These are phyloP conservation scores for Chrysocyon brachyurus DNA, from an alignment of 2,797 vertebrate species.

Conservation along the genomic window DNA sequence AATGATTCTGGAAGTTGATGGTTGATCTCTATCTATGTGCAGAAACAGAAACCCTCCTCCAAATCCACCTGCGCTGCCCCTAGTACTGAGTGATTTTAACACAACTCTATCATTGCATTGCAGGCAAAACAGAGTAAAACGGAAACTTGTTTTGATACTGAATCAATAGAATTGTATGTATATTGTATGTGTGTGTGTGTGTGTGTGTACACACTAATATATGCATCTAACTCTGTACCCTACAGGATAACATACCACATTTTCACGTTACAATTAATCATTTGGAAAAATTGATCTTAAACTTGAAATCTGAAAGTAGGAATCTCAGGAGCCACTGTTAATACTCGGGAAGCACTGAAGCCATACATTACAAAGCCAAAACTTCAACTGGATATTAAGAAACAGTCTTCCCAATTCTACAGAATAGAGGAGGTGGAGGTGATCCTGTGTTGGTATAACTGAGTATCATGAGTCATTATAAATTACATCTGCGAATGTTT, in stretches of 20 bases:
- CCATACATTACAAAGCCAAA: neutral
- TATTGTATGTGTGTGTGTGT: neutral
- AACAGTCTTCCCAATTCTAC: neutral
- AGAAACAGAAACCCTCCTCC: neutral
- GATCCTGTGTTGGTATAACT: neutral
- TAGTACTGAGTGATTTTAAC: no score
- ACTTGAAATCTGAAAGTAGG: neutral
- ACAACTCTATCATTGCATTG: accelerated
- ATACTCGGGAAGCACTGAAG: neutral
- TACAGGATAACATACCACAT: neutral
- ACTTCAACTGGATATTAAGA: neutral
- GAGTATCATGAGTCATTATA: neutral
- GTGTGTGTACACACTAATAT: neutral
- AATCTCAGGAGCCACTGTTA: neutral
- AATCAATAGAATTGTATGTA: neutral
- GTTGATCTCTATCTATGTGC: neutral
- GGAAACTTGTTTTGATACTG: neutral
- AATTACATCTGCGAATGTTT: neutral
- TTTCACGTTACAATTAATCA: neutral
- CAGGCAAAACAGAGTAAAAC: neutral
- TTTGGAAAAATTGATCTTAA: neutral
- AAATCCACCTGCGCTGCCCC: neutral
- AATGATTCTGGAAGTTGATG: neutral
- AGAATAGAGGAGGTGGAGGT: neutral
- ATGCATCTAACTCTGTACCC: neutral